phyloP scores from a whole-genome alignment of 1,140 invertebrate genomes.

The Sarcophaga peregrina region DNA sequence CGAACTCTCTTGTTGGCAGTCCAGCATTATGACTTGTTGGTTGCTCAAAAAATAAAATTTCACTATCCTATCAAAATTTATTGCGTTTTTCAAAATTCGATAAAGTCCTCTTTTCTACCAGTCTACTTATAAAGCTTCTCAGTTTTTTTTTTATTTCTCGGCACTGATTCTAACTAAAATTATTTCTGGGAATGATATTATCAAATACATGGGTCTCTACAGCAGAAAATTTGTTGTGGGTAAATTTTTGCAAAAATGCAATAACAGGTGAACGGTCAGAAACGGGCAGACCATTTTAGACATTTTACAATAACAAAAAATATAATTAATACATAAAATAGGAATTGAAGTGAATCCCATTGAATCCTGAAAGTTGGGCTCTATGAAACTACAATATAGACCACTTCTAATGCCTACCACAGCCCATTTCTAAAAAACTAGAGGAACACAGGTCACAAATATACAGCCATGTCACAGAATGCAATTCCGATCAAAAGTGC shows the following conservation, averaged over 20 bases:
- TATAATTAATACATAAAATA: neutral
- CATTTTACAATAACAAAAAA: neutral
- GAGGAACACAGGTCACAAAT: too few relatives aligned
- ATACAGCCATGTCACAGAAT: too few relatives aligned
- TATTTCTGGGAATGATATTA: too few relatives aligned
- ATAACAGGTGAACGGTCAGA: neutral
- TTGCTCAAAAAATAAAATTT: neutral
- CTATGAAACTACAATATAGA: neutral
- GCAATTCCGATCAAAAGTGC: too few relatives aligned
- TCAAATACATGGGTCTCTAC: too few relatives aligned
- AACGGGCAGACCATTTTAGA: neutral
- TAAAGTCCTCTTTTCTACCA: too few relatives aligned
- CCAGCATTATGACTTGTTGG: slow-evolving; percentile 4
- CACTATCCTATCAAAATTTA: neutral
- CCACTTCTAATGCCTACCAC: too few relatives aligned
- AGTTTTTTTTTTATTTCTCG: too few relatives aligned
- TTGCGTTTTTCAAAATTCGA: neutral
- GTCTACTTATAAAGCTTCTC: too few relatives aligned
- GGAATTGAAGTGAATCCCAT: neutral
- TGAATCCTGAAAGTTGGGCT: neutral
- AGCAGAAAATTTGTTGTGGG: neutral
- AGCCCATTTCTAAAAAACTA: too few relatives aligned
- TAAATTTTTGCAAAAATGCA: slow-evolving; percentile 7
- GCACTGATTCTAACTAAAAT: too few relatives aligned
- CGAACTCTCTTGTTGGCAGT: neutral